Percentiles rank a stretch among this genome's conserved stretches.
phyloP scores from a whole-genome alignment of 2,797 vertebrate genomes.

The Otus scops region DNA sequence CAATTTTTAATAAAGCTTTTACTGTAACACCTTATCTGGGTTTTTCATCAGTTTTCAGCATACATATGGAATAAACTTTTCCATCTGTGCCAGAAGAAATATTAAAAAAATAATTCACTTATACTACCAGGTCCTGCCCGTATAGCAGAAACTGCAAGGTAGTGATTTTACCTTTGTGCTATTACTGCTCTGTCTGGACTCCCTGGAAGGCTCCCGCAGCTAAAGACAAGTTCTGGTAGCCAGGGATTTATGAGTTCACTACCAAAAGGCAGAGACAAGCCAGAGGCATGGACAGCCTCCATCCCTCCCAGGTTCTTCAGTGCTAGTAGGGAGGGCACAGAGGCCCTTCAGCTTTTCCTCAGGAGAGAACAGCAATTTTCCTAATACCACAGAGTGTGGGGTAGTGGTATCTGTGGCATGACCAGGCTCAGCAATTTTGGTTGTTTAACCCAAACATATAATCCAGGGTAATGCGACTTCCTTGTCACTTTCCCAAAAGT shows the following conservation, averaged over 20 bases:
- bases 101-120: neutral
- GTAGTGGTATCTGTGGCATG: neutral
- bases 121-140: neutral
- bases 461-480: neutral
- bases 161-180: neutral
- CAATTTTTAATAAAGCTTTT: constrained; percentile 38
- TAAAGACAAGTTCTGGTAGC: neutral
- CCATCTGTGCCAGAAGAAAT: neutral
- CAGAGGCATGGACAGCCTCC: neutral
- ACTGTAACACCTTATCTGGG: constrained; percentile 5
- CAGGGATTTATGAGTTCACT: constrained; percentile 25
- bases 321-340: neutral
- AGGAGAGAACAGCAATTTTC: neutral
- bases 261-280: neutral
- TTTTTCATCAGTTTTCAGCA: constrained; percentile 23
- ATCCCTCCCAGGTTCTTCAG: neutral
- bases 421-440: neutral
- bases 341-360: neutral
- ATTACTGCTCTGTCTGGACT: neutral
- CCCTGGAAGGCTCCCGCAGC: neutral
- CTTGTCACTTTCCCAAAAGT: neutral
- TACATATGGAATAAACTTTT: neutral
- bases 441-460: neutral
- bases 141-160: constrained; percentile 7
- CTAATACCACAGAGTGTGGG: neutral